These are phyloP conservation scores for Dicentrarchus labrax DNA, from an alignment of 2,113 vertebrate species.

Conservation along the genomic window DNA sequence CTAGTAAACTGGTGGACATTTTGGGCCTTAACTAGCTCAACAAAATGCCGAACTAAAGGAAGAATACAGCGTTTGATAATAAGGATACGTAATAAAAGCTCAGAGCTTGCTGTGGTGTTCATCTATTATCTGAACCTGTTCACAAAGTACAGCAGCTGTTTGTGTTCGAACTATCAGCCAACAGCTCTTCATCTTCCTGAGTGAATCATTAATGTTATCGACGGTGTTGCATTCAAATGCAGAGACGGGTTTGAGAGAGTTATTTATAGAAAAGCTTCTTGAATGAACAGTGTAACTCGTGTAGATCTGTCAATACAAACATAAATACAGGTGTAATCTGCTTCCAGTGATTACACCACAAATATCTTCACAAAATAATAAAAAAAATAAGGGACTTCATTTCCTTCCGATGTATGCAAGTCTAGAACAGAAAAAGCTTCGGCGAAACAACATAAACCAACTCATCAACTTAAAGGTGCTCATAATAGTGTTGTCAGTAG, in stretches of 20 bases:
- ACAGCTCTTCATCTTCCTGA: background rate
- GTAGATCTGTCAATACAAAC: slow-evolving; percentile 50
- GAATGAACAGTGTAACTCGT: slow-evolving; percentile 47
- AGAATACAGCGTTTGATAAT: too few relatives aligned
- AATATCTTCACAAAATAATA: slow-evolving; percentile 31
- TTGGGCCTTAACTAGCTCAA: too few relatives aligned
- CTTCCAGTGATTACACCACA: slow-evolving; percentile 50
- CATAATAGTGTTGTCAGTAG: slow-evolving; percentile 10
- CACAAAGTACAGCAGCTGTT: background rate
- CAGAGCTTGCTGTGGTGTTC: background rate
- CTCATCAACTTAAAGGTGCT: slow-evolving; percentile 27
- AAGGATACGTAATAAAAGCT: too few relatives aligned
- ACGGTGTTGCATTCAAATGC: slow-evolving; percentile 6
- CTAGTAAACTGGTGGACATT: too few relatives aligned
- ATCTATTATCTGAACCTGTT: too few relatives aligned
- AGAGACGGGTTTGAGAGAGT: background rate
- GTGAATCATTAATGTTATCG: background rate
- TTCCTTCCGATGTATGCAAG: background rate
- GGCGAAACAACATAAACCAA: slow-evolving; percentile 22
- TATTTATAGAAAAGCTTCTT: slow-evolving; percentile 53
- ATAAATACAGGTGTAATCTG: slow-evolving; percentile 52
- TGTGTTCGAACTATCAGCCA: background rate
- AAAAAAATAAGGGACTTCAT: slow-evolving; percentile 16
- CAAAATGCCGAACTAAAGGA: too few relatives aligned
- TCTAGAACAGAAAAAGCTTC: slow-evolving; percentile 14